These are phyloP conservation scores for Ptiloglossa arizonensis DNA, from an alignment of 1,140 invertebrate species.

Conservation along the genomic window DNA sequence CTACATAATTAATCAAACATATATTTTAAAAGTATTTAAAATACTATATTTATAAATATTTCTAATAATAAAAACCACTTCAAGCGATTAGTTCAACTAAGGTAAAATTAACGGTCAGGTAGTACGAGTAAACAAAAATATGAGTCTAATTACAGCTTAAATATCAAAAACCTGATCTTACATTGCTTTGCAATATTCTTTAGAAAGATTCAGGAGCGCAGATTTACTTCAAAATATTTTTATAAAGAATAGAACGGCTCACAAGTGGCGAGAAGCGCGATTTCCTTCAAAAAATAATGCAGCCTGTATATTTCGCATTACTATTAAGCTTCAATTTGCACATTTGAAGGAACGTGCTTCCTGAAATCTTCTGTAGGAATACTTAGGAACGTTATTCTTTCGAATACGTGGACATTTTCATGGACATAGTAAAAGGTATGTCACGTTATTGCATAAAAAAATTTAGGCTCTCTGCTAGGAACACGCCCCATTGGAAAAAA, in stretches of 20 bases:
- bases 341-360: constrained; percentile 50
- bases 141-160: constrained; percentile 54
- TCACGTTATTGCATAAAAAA: constrained; percentile 55
- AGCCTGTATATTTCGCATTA: constrained; percentile 17
- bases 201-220: constrained; percentile 22
- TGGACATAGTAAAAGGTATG: constrained; percentile 45
- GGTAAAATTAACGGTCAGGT: background rate
- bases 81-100: background rate
- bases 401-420: constrained; percentile 32
- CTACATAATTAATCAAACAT: constrained; percentile 1
- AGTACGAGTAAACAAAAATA: background rate
- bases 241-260: constrained; percentile 18
- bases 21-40: background rate
- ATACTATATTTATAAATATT: background rate
- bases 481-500: constrained; percentile 59
- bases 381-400: constrained; percentile 54
- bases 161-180: constrained; percentile 12
- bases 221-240: constrained; percentile 7
- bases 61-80: background rate
- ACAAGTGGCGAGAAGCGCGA: background rate
- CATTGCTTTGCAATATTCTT: constrained; percentile 20
- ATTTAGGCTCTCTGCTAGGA: constrained; percentile 67
- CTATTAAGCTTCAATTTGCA: constrained; percentile 41
- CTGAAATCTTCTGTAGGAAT: constrained; percentile 34
- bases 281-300: constrained; percentile 28